Percentiles rank a stretch among this genome's conserved stretches.
phyloP scores from a whole-genome alignment of 92 coral and sea anemone genomes.

The Palythoa caribaeorum region DNA sequence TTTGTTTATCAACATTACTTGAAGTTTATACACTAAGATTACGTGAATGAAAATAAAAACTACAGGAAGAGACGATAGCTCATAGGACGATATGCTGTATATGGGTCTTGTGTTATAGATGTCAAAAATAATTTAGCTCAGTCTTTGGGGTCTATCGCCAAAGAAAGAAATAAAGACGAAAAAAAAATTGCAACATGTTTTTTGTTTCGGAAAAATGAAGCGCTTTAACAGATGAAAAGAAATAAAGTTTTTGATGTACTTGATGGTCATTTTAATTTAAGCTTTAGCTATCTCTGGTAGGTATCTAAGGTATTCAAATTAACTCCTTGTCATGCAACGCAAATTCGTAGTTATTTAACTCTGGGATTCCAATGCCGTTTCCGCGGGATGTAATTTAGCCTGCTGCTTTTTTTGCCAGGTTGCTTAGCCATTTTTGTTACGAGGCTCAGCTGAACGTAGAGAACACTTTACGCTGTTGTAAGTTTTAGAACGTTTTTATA shows the following conservation, averaged over 20 bases:
- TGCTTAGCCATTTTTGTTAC: neutral
- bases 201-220: neutral
- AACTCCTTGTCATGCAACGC: neutral
- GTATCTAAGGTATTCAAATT: neutral
- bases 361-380: neutral
- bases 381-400: neutral
- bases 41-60: neutral
- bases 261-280: neutral
- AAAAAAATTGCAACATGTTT: too few species aligned
- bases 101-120: neutral
- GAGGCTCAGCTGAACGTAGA: neutral
- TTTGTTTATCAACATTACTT: too few species aligned
- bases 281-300: neutral
- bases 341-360: neutral
- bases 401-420: neutral
- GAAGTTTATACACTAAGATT: neutral
- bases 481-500: too few species aligned
- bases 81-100: constrained; percentile 4
- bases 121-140: neutral
- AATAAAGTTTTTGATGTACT: neutral
- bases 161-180: neutral
- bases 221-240: neutral
- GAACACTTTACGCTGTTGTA: neutral
- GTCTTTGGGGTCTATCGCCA: neutral
- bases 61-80: neutral